Conservation (phyloP, 2,797 vertebrate genomes). For the Sternarchorhynchus goeldii region DNA sequence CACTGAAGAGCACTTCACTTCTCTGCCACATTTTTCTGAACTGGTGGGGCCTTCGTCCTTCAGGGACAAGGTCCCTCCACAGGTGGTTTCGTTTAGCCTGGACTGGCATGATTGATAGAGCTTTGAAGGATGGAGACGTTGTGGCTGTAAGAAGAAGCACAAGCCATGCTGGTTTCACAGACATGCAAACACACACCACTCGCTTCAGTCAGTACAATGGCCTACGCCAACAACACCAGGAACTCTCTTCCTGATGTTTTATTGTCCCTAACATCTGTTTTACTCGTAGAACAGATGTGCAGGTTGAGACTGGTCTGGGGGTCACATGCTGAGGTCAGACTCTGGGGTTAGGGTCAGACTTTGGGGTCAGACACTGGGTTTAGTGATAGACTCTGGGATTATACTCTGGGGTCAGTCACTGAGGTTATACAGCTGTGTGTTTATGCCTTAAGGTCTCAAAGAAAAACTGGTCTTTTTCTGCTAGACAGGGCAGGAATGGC, state of each 20-base stretch:
- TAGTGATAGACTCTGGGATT: neutral
- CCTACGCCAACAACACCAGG: neutral
- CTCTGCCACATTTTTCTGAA: constrained; percentile 60
- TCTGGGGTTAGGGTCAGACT: constrained; percentile 11
- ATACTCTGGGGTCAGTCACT: constrained; percentile 3
- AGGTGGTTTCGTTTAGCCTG: constrained; percentile 24
- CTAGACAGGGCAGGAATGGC: constrained; percentile 48
- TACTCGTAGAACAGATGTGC: constrained; percentile 55
- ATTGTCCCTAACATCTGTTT: constrained; percentile 67
- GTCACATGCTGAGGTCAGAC: too few species aligned
- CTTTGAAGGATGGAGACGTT: neutral
- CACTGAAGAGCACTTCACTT: constrained; percentile 45
- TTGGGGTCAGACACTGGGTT: neutral
- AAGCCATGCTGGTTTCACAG: neutral
- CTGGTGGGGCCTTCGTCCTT: constrained; percentile 7
- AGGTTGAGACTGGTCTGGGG: neutral
- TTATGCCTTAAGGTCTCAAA: constrained; percentile 46
- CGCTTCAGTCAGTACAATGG: neutral
- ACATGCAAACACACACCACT: neutral
- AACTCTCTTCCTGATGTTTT: constrained; percentile 31
- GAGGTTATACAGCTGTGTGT: neutral
- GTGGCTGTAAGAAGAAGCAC: neutral
- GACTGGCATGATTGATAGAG: constrained; percentile 23
- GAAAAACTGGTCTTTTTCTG: neutral
- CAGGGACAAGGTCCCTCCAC: neutral